phyloP scores from a whole-genome alignment of 1,140 invertebrate genomes.

The Aphis gossypii region DNA sequence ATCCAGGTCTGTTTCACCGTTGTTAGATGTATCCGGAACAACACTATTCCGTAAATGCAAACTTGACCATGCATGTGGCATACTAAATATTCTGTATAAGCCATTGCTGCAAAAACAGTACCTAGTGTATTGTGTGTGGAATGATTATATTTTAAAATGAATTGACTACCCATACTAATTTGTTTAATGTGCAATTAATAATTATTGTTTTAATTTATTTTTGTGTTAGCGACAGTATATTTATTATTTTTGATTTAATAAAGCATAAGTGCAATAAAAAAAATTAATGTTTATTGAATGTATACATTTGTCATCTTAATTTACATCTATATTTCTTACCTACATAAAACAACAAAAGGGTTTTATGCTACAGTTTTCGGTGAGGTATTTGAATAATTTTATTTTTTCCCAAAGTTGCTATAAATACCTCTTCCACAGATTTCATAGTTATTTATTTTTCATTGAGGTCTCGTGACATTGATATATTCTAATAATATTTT shows the following conservation, averaged over 20 bases:
- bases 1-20: constrained; percentile 49
- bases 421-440: neutral
- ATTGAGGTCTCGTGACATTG: neutral
- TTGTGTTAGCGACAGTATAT: neutral
- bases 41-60: constrained; percentile 45
- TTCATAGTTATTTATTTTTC: neutral
- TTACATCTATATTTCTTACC: too few relatives aligned
- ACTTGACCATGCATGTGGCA: constrained; percentile 36
- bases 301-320: neutral
- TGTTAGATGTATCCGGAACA: constrained; percentile 46
- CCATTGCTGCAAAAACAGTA: neutral
- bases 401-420: neutral
- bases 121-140: neutral
- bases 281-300: neutral
- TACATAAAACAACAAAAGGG: too few relatives aligned
- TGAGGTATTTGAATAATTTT: neutral
- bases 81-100: constrained; percentile 18
- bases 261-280: neutral
- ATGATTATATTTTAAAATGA: neutral
- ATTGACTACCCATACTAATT: neutral
- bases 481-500: neutral
- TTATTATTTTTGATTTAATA: neutral
- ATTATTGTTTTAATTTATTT: neutral
- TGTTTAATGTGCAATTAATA: neutral
- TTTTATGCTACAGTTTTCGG: too few relatives aligned